Evolutionary conservation across 2,888 invertebrate genomes (phyloP).

Genomic region (Leptopilina syphax): DNA sequence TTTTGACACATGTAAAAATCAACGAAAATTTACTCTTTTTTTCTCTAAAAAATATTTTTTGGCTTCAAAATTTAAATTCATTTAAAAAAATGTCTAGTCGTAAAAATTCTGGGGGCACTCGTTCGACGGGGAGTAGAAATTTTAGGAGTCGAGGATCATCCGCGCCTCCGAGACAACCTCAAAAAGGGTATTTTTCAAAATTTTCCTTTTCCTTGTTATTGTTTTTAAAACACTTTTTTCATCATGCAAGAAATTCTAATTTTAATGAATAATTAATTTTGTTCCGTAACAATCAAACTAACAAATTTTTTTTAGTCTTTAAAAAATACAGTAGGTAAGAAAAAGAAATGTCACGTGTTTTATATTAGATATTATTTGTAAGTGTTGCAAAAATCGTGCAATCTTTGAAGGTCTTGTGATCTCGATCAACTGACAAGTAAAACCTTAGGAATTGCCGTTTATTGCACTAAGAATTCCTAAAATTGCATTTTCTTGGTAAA

Average conservation of each 20-base stretch:
- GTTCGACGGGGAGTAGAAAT: background rate
- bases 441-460: background rate
- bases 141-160: background rate
- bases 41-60: background rate
- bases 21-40: too few species aligned
- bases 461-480: background rate
- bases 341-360: background rate
- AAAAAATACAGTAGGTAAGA: background rate
- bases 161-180: background rate
- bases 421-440: background rate
- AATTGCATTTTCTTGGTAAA: too few species aligned
- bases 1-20: background rate
- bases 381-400: slow-evolving; percentile 19
- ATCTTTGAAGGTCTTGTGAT: background rate
- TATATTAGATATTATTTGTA: background rate
- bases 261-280: background rate
- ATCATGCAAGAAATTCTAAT: too few species aligned
- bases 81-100: slow-evolving; percentile 12
- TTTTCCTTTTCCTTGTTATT: background rate
- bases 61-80: background rate
- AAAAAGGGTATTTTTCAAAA: slow-evolving; percentile 14
- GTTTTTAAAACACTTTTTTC: background rate
- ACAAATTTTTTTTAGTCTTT: background rate
- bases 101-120: background rate
- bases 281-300: background rate